Evolutionary conservation across 2,113 vertebrate genomes (phyloP).

Genomic region (Uria lomvia): DNA sequence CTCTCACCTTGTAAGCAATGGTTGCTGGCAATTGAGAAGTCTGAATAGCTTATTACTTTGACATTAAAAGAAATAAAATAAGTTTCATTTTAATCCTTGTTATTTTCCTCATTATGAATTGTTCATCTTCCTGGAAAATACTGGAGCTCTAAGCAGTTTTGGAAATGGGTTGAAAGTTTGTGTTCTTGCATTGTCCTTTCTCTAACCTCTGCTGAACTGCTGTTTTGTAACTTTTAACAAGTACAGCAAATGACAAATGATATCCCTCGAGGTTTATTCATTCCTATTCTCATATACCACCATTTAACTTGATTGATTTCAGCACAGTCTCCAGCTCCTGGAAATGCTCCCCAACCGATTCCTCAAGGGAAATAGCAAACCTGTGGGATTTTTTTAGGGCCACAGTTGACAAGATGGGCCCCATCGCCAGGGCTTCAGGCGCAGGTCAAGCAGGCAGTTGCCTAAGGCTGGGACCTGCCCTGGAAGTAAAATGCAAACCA

Average conservation of each 20-base stretch:
- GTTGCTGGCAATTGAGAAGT: not conserved
- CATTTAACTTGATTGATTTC: slow-evolving; percentile 46
- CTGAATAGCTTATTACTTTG: not conserved
- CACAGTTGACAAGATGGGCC: not conserved
- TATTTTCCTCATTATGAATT: not conserved
- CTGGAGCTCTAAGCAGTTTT: not conserved
- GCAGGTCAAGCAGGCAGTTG: not conserved
- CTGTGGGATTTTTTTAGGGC: not conserved
- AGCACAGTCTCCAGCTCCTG: not conserved
- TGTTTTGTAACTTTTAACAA: slow-evolving; percentile 60
- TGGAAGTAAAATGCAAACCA: not conserved
- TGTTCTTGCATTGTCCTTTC: slow-evolving; percentile 29
- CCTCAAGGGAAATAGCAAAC: not conserved
- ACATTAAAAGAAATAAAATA: not conserved
- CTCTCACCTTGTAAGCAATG: not conserved
- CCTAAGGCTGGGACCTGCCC: not conserved
- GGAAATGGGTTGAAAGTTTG: slow-evolving; percentile 15
- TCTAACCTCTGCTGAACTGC: slow-evolving; percentile 43
- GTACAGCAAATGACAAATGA: slow-evolving; percentile 56
- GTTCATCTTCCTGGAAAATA: not conserved
- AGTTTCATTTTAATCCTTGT: not conserved
- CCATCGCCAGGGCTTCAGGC: not conserved
- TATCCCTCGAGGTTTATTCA: slow-evolving; percentile 51
- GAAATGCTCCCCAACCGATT: not conserved
- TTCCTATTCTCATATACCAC: slow-evolving; percentile 5